Conservation (phyloP, 2,113 vertebrate genomes). For the Leiothrix lutea region DNA sequence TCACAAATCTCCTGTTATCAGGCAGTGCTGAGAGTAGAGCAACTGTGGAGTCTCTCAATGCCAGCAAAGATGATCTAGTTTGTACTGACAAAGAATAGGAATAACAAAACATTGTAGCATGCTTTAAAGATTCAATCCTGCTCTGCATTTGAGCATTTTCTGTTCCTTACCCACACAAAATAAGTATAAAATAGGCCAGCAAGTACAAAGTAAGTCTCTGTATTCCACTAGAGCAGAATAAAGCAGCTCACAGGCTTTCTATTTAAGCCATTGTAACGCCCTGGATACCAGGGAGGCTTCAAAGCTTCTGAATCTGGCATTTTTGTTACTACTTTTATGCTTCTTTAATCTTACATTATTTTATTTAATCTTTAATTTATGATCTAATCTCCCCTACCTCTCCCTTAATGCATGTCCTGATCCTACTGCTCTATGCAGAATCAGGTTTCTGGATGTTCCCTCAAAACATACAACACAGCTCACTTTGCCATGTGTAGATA, state of each 20-base stretch:
- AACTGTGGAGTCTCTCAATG: background rate
- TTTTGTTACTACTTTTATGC: background rate
- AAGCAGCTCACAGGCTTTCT: background rate
- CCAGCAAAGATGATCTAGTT: background rate
- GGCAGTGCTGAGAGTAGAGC: background rate
- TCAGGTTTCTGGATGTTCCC: background rate
- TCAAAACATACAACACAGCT: background rate
- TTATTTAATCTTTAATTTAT: background rate
- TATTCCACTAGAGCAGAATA: background rate
- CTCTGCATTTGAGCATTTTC: background rate
- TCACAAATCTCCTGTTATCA: constrained; percentile 23
- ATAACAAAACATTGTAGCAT: background rate
- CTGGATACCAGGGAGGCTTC: background rate
- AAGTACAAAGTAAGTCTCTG: background rate
- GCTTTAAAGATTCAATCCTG: background rate
- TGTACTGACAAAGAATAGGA: background rate
- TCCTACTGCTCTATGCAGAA: background rate
- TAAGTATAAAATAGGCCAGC: background rate
- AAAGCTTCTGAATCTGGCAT: background rate
- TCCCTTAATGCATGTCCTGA: background rate
- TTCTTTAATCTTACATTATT: background rate
- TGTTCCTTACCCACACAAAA: background rate
- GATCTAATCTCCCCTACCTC: background rate
- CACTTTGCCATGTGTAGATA: background rate
- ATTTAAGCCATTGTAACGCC: background rate